Conservation (phyloP, 2,888 invertebrate genomes). For the Periphyllus acericola region DNA sequence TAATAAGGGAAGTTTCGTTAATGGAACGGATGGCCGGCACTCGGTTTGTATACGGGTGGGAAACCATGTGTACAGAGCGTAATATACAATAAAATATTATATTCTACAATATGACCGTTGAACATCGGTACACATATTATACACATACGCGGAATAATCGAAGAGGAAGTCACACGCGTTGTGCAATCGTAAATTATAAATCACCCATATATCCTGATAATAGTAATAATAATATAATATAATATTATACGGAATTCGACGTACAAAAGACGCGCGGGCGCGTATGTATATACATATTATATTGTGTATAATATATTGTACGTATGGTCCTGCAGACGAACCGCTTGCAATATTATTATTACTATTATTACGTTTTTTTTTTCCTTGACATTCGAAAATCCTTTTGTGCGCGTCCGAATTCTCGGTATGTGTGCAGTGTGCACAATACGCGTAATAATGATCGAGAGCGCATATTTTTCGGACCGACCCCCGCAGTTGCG, state of each 20-base stretch:
- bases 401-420: background rate
- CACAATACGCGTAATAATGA: background rate
- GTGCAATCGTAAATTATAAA: slow-evolving; percentile 48
- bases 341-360: slow-evolving; percentile 26
- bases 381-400: background rate
- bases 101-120: background rate
- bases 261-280: slow-evolving; percentile 7
- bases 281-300: background rate
- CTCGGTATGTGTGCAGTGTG: background rate
- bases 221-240: background rate
- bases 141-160: background rate
- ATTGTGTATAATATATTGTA: too few relatives aligned
- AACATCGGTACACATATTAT: background rate
- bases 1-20: slow-evolving; percentile 11
- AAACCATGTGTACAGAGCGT: background rate
- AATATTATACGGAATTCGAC: background rate
- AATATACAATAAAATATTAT: background rate
- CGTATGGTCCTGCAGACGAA: background rate
- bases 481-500: background rate
- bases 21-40: background rate
- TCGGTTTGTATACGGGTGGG: slow-evolving; percentile 7
- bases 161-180: slow-evolving; percentile 42
- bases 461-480: background rate
- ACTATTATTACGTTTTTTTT: background rate
- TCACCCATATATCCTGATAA: background rate